phyloP scores from a whole-genome alignment of 2,113 vertebrate species.

The Lontra canadensis region DNA sequence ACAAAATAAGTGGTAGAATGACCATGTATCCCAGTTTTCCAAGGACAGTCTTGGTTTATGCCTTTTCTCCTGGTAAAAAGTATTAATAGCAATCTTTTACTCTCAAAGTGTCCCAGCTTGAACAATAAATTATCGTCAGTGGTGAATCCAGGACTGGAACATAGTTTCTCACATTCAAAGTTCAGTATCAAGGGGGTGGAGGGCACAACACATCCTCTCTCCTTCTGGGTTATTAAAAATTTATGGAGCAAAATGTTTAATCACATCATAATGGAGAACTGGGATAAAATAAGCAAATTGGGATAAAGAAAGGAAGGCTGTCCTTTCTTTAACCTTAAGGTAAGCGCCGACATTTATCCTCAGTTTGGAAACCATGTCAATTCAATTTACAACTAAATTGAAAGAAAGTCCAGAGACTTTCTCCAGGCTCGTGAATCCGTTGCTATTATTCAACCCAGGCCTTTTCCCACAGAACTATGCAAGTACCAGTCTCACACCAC shows the following conservation, averaged over 20 bases:
- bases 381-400: constrained; percentile 48
- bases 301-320: constrained; percentile 11
- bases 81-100: not conserved
- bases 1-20: not conserved
- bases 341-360: constrained; percentile 26
- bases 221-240: not conserved
- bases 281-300: constrained; percentile 39
- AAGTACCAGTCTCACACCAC: not conserved
- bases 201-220: accelerated
- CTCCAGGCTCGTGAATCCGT: not conserved
- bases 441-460: constrained; percentile 3
- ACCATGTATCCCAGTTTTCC: not conserved
- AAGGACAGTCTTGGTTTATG: not conserved
- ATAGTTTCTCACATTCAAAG: not conserved
- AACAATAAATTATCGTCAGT: not conserved
- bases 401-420: constrained; percentile 47
- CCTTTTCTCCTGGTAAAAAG: not conserved
- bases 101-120: not conserved
- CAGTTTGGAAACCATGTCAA: constrained; percentile 62
- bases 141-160: not conserved
- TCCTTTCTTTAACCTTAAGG: constrained; percentile 53
- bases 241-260: not conserved
- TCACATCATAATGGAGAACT: not conserved
- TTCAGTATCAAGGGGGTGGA: not conserved
- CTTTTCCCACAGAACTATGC: not conserved